Evolutionary conservation across 2,113 vertebrate species (phyloP), one percentile per base, ranked within the genome.

Genomic region (Syrrhaptes paradoxus): DNA sequence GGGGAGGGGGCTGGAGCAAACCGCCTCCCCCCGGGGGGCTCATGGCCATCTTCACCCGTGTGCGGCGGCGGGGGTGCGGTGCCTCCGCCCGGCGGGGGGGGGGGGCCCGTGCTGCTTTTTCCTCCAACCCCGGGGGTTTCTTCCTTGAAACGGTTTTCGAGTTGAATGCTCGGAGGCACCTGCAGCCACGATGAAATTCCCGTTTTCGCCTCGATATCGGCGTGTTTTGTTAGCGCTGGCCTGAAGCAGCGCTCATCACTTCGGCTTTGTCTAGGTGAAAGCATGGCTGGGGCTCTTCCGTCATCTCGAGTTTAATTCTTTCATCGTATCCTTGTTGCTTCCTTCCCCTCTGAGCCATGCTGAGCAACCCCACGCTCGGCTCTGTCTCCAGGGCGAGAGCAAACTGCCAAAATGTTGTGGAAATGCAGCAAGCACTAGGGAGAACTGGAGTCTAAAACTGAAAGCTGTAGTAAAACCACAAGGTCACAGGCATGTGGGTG

Each of bases 381-480:
- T 74, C 63, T 22, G 51, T 83, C 90, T 93, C 80, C 82, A 59
- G 68, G 80, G 78, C 17, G 15, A 82, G 57, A 86, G 84, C 67
- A 31, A 85, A 59, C 61, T 88, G 92, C 82, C 66, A 81, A 92
- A 93, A 86, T 7, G 46, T 62, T 85, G 71, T 85, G 57, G 81
- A 87, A 94, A 86, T 66, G 57, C 84, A 88, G 75, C 74, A 34
- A 73, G 82, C 66, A 4, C 46, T 16, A 9, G 51, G 59, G 85
- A 90, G 36, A 84, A 62, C n/a, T 20, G 26, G n/a, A 77, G 76
- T 36, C 91, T 94, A 61, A 70, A 89, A 92, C 91, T 34, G 89
- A 96, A 97, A 95, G 78, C 86, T 81, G 72, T 90, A 96, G 91
- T 96, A 92, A 96, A 96, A 76, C 86, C 93, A 93, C 90, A 92